These are phyloP conservation scores for Melanotaenia parkinsoni DNA, from an alignment of 2,797 vertebrate genomes.

Conservation along the genomic window DNA sequence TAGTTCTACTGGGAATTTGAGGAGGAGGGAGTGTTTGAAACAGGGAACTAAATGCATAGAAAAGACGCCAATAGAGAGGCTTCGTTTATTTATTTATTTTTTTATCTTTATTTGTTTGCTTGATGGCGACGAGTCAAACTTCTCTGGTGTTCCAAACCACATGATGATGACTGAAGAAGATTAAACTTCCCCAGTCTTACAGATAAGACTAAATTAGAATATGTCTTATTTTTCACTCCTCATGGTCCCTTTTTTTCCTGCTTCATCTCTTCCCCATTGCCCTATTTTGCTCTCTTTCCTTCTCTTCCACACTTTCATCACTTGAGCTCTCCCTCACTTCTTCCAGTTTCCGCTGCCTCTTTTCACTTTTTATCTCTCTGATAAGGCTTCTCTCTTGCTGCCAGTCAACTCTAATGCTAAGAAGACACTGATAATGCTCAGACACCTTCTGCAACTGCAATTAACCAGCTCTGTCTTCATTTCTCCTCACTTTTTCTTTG, in stretches of 20 bases:
- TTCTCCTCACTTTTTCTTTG: conserved; percentile 13
- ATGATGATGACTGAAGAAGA: conserved; percentile 36
- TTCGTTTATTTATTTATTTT: conserved; percentile 1
- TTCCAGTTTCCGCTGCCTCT: conserved; percentile 37
- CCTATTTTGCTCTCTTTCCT: conserved; percentile 9
- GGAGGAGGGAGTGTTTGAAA: conserved; percentile 28
- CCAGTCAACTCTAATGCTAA: conserved; percentile 63
- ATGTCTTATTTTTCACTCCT: conserved; percentile 32
- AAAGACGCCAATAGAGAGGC: conserved; percentile 20
- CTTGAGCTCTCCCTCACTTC: conserved; percentile 23
- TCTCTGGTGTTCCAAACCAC: conserved; percentile 37
- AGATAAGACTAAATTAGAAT: conserved; percentile 51
- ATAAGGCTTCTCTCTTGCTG: conserved; percentile 65
- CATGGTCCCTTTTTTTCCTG: not conserved
- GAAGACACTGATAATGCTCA: conserved; percentile 59
- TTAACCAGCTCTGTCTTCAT: conserved; percentile 61
- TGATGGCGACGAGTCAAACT: conserved; percentile 40
- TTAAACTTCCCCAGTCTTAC: conserved; percentile 41
- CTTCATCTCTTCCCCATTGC: conserved; percentile 1
- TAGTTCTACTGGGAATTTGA: conserved; percentile 19
- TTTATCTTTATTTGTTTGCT: conserved; percentile 29
- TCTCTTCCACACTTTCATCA: conserved; percentile 33
- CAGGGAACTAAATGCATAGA: conserved; percentile 23
- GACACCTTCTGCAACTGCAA: conserved; percentile 64
- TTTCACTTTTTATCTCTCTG: conserved; percentile 60